phyloP scores from a whole-genome alignment of 2,888 invertebrate genomes.

The Cantharis lateralis region DNA sequence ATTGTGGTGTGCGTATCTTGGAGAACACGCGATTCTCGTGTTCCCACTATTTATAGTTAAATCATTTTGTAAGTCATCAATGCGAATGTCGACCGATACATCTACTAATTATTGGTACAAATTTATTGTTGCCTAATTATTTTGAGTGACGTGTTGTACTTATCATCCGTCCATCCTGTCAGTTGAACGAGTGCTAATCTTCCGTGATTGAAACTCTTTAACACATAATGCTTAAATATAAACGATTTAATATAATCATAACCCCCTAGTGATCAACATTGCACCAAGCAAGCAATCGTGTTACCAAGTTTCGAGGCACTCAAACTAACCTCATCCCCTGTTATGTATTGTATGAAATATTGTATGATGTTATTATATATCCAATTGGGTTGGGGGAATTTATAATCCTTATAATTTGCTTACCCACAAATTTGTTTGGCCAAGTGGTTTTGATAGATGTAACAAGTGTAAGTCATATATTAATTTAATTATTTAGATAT shows the following conservation, averaged over 20 bases:
- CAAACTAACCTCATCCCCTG: slow-evolving; percentile 13
- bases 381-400: slow-evolving; percentile 36
- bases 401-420: slow-evolving; percentile 41
- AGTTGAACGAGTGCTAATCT: slow-evolving; percentile 23
- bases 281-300: slow-evolving; percentile 12
- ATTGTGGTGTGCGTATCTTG: background rate
- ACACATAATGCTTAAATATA: slow-evolving; percentile 30
- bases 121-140: slow-evolving; percentile 5
- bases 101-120: slow-evolving; percentile 19
- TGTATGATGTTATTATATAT: slow-evolving; percentile 36
- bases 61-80: slow-evolving; percentile 49
- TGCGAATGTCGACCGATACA: slow-evolving; percentile 42
- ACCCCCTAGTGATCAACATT: slow-evolving; percentile 33
- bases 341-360: slow-evolving; percentile 30
- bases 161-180: slow-evolving; percentile 9
- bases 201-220: slow-evolving; percentile 33
- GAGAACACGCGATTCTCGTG: background rate
- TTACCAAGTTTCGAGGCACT: background rate
- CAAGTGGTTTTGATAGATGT: slow-evolving; percentile 16
- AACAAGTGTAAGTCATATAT: slow-evolving; percentile 17
- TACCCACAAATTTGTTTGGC: slow-evolving; percentile 26
- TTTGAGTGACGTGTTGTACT: background rate
- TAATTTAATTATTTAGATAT: background rate
- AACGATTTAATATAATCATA: slow-evolving; percentile 39
- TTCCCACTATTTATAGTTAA: slow-evolving; percentile 46